Evolutionary conservation across 1,140 invertebrate genomes (phyloP), one percentile per base, ranked within the genome.

Genomic region (Cyclargus thomasi): DNA sequence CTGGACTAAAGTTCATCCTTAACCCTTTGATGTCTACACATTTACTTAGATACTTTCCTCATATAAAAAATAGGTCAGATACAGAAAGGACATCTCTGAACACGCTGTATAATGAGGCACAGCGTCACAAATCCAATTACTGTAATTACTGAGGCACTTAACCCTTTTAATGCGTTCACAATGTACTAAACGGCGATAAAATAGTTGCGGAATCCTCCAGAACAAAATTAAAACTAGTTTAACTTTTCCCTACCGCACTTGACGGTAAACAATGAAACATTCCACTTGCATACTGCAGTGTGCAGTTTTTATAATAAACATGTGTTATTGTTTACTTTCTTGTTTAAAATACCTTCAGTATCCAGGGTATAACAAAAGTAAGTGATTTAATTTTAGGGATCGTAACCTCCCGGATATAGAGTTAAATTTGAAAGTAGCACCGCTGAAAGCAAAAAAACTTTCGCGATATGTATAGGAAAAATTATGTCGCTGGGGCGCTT

Each of bases 221-320:
- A 39, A 47, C 55, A 65, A 67, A 71, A 71, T 71, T 71, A 68
- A 68, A 71, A 67, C 67, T 62, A 63, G 63, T 71, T 68, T 17
- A 36, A 66, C 21, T 71, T 68, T 65, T 71, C 65, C 65, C 55
- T 8, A 16, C 11, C 29, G 53, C 53, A 55, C 64, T 47, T 21
- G 11, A 22, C n/a, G 16, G 11, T 57, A 35, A 18, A 66, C 64
- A 66, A 66, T 57, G 64, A 57, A 57, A 57, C 22, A 39, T 59
- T 65, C 53, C 64, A 23, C 39, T 47, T 47, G 14, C 39, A 47
- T 47, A 47, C 39, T 47, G 29, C 29, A 47, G 14, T 16, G 8
- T 47, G 3, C 39, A 16, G 39, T 16, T 47, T 47, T 47, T 47
- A 47, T 47, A 47, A 16, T n/a, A 47, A 47, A 14, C 14, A 16